phyloP scores from a whole-genome alignment of 2,888 invertebrate species.

The Plebejus anna region DNA sequence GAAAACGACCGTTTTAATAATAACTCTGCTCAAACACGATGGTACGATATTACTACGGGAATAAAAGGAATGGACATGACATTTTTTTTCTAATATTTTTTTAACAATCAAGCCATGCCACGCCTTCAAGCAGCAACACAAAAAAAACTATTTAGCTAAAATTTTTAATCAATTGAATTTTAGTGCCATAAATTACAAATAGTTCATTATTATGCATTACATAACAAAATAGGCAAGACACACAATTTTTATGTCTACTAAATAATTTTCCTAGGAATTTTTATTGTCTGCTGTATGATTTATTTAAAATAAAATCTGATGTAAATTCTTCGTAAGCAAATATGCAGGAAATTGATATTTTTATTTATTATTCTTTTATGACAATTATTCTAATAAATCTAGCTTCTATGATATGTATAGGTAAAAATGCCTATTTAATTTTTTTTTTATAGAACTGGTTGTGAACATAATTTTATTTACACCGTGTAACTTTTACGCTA shows the following conservation, averaged over 20 bases:
- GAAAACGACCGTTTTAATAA: slow-evolving; percentile 76
- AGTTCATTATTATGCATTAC: not conserved
- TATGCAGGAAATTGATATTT: not conserved
- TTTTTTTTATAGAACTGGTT: too few relatives aligned
- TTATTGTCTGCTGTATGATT: not conserved
- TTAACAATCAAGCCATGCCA: too few relatives aligned
- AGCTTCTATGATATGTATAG: not conserved
- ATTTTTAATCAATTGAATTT: not conserved
- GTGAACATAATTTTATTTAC: too few relatives aligned
- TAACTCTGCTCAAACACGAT: slow-evolving; percentile 67
- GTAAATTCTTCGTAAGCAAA: not conserved
- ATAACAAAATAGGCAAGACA: not conserved
- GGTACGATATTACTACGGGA: slow-evolving; percentile 56
- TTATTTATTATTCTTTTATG: not conserved
- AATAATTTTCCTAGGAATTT: not conserved
- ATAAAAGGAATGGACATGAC: slow-evolving; percentile 47
- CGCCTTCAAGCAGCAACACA: not conserved
- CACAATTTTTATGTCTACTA: not conserved
- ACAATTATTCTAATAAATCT: not conserved
- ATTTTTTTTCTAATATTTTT: not conserved
- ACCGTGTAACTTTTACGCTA: too few relatives aligned
- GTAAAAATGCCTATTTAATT: too few relatives aligned
- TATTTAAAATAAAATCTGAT: not conserved
- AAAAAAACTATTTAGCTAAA: not conserved
- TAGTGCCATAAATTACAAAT: not conserved